Percentiles rank a stretch among this genome's conserved stretches.
These are phyloP conservation scores for Amphiura filiformis DNA, from an alignment of 35 echinoderm and acorn worm genomes.

Conservation along the genomic window DNA sequence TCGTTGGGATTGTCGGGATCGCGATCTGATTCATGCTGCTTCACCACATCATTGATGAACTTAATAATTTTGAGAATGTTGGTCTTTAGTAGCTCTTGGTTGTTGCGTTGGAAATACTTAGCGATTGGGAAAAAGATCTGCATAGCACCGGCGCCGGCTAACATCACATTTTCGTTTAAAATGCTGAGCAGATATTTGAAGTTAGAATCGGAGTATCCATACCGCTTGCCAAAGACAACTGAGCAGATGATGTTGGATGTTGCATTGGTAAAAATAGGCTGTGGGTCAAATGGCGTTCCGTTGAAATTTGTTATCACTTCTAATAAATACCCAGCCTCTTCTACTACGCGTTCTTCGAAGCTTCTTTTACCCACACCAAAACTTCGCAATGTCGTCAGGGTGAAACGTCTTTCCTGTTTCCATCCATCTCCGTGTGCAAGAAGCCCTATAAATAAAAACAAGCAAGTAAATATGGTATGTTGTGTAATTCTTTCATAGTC, in stretches of 20 bases:
- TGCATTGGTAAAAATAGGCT: background rate
- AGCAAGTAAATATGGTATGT: too few relatives aligned
- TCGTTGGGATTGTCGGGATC: background rate
- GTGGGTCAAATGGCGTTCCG: background rate
- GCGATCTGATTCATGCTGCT: background rate
- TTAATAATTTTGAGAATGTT: background rate
- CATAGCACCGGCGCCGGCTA: background rate
- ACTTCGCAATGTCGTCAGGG: background rate
- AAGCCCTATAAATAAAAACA: background rate
- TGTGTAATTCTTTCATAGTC: too few relatives aligned
- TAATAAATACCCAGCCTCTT: background rate
- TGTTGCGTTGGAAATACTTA: background rate
- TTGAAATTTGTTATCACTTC: background rate
- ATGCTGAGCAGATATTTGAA: background rate
- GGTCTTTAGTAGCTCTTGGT: background rate
- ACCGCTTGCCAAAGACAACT: slow-evolving; percentile 4
- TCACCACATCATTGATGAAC: background rate
- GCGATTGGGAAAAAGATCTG: background rate
- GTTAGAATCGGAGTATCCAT: slow-evolving; percentile 2
- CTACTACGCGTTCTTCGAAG: background rate
- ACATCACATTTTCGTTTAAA: background rate
- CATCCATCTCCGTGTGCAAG: background rate
- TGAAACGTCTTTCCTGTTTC: background rate
- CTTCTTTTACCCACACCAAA: background rate
- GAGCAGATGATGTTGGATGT: slow-evolving; percentile 6